phyloP scores from a whole-genome alignment of 2,888 invertebrate species.

The Drosophila histrio region DNA sequence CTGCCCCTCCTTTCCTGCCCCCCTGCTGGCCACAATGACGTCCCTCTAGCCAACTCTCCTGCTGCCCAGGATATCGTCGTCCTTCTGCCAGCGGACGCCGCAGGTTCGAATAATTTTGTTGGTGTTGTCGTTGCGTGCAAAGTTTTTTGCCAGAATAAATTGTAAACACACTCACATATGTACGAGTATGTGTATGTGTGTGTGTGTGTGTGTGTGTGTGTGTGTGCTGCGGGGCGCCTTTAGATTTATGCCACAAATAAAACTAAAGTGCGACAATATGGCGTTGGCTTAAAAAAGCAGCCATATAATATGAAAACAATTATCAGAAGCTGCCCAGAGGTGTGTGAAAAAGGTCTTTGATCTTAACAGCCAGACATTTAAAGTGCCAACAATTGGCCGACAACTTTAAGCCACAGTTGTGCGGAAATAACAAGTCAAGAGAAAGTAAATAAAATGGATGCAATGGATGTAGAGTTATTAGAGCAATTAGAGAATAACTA shows the following conservation, averaged over 20 bases:
- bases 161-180: slow-evolving; percentile 61
- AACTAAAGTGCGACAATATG: slow-evolving; percentile 80
- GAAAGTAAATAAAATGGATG: no score
- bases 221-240: slow-evolving; percentile 45
- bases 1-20: neutral
- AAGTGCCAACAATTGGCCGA: neutral
- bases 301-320: slow-evolving; percentile 72
- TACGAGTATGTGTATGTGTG: neutral
- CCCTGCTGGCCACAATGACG: no score
- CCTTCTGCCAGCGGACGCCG: slow-evolving; percentile 17
- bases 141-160: slow-evolving; percentile 69
- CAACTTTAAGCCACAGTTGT: neutral
- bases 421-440: no score
- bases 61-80: neutral
- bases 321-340: slow-evolving; percentile 55
- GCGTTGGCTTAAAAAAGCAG: slow-evolving; percentile 71
- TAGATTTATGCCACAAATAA: slow-evolving; percentile 78
- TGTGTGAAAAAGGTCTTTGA: slow-evolving; percentile 41
- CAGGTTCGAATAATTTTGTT: slow-evolving; percentile 57
- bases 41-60: neutral
- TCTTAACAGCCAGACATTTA: slow-evolving; percentile 31
- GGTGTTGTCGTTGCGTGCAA: slow-evolving; percentile 67
- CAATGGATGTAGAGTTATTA: no score
- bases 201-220: slow-evolving; percentile 13
- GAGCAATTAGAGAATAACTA: no score